Evolutionary conservation across 2,113 vertebrate genomes (phyloP).

Genomic region (Formicarius rufipectus): DNA sequence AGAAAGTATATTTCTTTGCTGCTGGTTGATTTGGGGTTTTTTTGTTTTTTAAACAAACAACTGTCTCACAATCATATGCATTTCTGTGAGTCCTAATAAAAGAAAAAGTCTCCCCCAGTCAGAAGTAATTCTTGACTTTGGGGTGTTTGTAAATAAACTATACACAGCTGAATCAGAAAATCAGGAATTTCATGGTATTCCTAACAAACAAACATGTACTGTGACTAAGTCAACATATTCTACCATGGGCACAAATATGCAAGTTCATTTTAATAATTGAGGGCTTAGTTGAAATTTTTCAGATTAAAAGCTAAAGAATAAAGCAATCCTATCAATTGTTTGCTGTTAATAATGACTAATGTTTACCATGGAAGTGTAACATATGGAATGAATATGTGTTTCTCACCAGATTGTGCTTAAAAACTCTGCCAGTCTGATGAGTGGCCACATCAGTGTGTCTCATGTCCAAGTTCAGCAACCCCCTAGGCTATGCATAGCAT

Average conservation of each 20-base stretch:
- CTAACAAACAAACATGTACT: background rate
- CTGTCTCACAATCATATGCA: background rate
- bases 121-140: background rate
- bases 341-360: background rate
- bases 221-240: background rate
- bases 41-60: background rate
- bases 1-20: slow-evolving; percentile 3
- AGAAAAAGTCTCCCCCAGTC: background rate
- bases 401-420: background rate
- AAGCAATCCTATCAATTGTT: background rate
- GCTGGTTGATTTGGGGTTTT: background rate
- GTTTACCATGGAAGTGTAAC: background rate
- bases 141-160: background rate
- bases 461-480: accelerated
- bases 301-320: slow-evolving; percentile 23
- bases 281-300: background rate
- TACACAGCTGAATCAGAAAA: background rate
- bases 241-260: background rate
- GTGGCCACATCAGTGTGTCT: background rate
- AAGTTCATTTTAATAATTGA: background rate
- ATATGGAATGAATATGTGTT: background rate
- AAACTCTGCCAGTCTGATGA: background rate
- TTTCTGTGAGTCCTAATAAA: background rate
- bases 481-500: too few species aligned
- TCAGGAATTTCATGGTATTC: background rate